These are phyloP conservation scores for Drosophila orena DNA, from an alignment of 1,140 invertebrate genomes.

Conservation along the genomic window DNA sequence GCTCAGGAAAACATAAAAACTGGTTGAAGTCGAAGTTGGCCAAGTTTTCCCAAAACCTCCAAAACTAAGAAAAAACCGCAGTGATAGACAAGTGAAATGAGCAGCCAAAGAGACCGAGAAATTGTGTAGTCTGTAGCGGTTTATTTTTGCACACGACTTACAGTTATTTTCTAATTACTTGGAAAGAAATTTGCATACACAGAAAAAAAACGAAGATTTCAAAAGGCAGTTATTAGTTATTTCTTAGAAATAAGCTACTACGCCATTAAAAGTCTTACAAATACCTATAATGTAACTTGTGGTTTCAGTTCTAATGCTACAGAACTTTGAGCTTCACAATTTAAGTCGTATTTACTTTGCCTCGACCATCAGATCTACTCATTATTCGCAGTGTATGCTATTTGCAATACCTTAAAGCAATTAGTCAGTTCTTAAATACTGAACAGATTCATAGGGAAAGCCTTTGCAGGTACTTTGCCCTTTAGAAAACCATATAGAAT, in stretches of 20 bases:
- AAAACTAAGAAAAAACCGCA: slow-evolving; percentile 10
- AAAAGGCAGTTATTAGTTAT: too few relatives aligned
- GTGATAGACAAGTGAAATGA: slow-evolving; percentile 66
- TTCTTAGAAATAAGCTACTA: not conserved
- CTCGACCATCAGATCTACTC: too few relatives aligned
- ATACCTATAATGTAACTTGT: not conserved
- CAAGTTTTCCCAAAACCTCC: slow-evolving; percentile 47
- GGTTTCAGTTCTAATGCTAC: not conserved
- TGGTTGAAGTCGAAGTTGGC: slow-evolving; percentile 37
- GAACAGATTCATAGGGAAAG: not conserved
- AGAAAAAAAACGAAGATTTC: not conserved
- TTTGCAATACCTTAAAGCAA: not conserved
- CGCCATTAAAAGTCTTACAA: not conserved
- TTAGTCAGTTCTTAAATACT: slow-evolving; percentile 19
- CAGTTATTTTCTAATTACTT: slow-evolving; percentile 70
- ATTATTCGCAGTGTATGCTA: too few relatives aligned
- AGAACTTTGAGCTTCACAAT: too few relatives aligned
- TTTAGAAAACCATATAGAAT: not conserved
- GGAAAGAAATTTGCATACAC: slow-evolving; percentile 37
- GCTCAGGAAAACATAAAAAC: slow-evolving; percentile 57
- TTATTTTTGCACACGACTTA: slow-evolving; percentile 54
- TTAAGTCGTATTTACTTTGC: too few relatives aligned
- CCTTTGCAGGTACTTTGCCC: not conserved
- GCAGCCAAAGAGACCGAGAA: slow-evolving; percentile 25
- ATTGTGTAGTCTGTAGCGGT: slow-evolving; percentile 24